Conservation (phyloP, 2,113 vertebrate genomes). For the Gasterosteus nipponicus region DNA sequence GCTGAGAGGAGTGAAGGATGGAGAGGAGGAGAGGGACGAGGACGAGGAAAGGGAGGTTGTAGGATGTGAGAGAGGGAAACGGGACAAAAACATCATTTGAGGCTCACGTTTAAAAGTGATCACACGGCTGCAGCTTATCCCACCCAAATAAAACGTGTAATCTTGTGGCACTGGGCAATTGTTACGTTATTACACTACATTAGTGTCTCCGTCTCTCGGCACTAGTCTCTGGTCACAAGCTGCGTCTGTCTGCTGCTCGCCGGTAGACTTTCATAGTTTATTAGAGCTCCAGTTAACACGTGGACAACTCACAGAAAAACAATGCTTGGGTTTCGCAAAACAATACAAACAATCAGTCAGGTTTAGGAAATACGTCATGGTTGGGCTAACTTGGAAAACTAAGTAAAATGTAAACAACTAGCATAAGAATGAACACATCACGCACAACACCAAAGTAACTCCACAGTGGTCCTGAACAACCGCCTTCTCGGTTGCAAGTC, state of each 20-base stretch:
- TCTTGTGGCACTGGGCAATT: background rate
- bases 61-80: constrained; percentile 19
- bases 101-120: background rate
- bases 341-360: background rate
- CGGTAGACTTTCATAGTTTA: background rate
- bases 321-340: background rate
- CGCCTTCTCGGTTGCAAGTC: background rate
- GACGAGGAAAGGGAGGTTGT: background rate
- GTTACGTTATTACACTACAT: background rate
- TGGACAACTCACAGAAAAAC: background rate
- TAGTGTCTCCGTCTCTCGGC: background rate
- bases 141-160: background rate
- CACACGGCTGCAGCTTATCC: background rate
- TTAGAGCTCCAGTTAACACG: background rate
- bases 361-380: background rate
- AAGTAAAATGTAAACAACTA: background rate
- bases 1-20: constrained; percentile 30
- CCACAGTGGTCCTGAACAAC: background rate
- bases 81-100: background rate
- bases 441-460: background rate
- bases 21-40: constrained; percentile 10
- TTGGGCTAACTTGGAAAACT: background rate
- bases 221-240: no score
- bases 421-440: background rate
- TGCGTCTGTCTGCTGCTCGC: background rate